phyloP scores from a whole-genome alignment of 2,113 vertebrate genomes.

The Cephalopterus ornatus region DNA sequence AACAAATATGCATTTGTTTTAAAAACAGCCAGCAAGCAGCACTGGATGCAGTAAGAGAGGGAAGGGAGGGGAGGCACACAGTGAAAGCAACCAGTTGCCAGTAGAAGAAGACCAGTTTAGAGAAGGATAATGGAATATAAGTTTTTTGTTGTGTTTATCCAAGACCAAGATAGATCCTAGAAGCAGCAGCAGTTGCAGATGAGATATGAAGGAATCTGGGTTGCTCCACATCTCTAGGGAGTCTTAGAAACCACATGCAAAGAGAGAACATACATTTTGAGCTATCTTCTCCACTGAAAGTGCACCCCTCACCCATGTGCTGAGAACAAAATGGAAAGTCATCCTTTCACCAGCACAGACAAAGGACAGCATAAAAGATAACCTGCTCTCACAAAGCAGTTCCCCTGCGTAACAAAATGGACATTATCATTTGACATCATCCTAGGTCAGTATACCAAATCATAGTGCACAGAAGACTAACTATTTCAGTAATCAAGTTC shows the following conservation, averaged over 20 bases:
- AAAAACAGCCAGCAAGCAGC: neutral
- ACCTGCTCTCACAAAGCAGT: neutral
- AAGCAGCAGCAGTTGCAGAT: neutral
- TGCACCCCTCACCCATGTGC: fast-evolving
- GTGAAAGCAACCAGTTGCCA: neutral
- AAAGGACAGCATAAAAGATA: neutral
- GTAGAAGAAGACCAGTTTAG: neutral
- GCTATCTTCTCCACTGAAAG: neutral
- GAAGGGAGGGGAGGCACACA: neutral
- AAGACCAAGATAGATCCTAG: neutral
- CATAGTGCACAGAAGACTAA: neutral
- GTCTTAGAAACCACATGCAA: neutral
- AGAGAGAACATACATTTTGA: neutral
- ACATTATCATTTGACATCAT: neutral
- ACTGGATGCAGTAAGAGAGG: neutral
- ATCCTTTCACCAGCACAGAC: neutral
- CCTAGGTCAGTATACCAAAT: neutral
- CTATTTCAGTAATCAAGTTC: neutral
- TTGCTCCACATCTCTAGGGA: neutral
- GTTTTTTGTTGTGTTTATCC: neutral
- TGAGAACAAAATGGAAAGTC: neutral
- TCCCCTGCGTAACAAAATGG: neutral
- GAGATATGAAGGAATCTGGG: neutral
- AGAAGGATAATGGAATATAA: neutral
- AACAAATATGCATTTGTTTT: neutral